These are phyloP conservation scores for Panopea generosa DNA, from an alignment of 2,888 invertebrate species.

Conservation along the genomic window DNA sequence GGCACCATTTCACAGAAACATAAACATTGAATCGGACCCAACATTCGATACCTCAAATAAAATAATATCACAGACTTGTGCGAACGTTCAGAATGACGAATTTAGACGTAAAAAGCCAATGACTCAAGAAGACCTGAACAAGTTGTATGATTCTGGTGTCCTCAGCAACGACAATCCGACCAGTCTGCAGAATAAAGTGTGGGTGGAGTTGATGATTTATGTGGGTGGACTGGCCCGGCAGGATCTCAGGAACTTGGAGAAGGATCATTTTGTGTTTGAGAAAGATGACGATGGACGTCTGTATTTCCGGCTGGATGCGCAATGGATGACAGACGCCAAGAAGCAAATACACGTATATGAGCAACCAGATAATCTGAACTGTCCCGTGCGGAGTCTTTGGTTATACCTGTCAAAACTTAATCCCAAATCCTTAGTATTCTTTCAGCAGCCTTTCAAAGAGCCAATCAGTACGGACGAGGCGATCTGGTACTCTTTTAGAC, in stretches of 20 bases:
- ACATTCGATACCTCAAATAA: slow-evolving; percentile 47
- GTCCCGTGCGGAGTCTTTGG: slow-evolving; percentile 53
- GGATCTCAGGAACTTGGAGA: slow-evolving; percentile 46
- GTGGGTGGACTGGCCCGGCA: slow-evolving; percentile 57
- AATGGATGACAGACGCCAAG: slow-evolving; percentile 36
- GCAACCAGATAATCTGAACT: slow-evolving; percentile 51
- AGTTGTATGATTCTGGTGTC: slow-evolving; percentile 43
- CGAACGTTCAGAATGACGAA: neutral
- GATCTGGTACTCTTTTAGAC: slow-evolving; percentile 47
- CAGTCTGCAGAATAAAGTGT: slow-evolving; percentile 59
- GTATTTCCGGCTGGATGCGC: slow-evolving; percentile 49
- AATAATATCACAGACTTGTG: neutral
- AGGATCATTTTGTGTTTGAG: slow-evolving; percentile 49
- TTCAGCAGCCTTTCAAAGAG: slow-evolving; percentile 50
- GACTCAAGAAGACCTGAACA: slow-evolving; percentile 39
- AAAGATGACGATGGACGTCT: slow-evolving; percentile 38
- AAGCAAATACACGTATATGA: slow-evolving; percentile 51
- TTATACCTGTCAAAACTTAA: slow-evolving; percentile 52
- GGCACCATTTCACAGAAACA: slow-evolving; percentile 36
- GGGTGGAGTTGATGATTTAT: slow-evolving; percentile 60
- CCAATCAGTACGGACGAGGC: slow-evolving; percentile 13
- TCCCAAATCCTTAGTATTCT: slow-evolving; percentile 49
- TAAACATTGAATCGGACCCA: slow-evolving; percentile 34
- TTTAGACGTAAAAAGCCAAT: slow-evolving; percentile 34
- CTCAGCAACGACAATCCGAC: slow-evolving; percentile 38